Base-by-base conservation (phyloP, 2,113 vertebrate genomes). In the Lepus timidus region DNA sequence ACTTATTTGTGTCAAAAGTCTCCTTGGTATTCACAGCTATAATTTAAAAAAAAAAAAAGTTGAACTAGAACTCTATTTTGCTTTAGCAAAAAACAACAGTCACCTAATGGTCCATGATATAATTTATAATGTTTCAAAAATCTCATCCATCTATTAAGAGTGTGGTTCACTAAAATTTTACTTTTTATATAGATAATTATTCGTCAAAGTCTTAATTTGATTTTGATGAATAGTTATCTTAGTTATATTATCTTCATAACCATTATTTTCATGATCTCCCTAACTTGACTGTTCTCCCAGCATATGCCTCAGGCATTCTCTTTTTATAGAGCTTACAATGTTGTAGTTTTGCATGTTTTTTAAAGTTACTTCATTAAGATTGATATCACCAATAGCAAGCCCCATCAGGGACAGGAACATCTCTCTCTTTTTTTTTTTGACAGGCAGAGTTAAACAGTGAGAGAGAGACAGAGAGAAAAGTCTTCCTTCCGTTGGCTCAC, bases 81-180 rank as follows among this genome's bases (percentile, higher is more conserved):
- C 25, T 73, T 78, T 74, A 80, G 25, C 49, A 90, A 85, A 75
- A 65, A 36, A 67, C 65, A 33, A 79, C 17, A 65, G 44, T 79
- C 25, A 85, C 85, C 58, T 93, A 74, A 73, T 51, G 36, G 74
- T 75, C 74, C 25, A 68, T 62, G 31, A 67, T 81, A 16, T 81
- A 86, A 74, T 68, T 83, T 62, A 75, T 81, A 86, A 81, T 85
- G 27, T 86, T 85, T 79, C 85, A 44, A 93, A 90, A 61, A 31
- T 31, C 31, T 61, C 2, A 81, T 67, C 33, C 17, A 85, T 89
- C 58, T 88, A 29, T 79, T 73, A 73, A 65, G 44, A 65, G 23
- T 84, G 7, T 1, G 58, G 29, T 58, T 6, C 61, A 74, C n/a
- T 74, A 67, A 79, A 84, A 49, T 51, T 89, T 65, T 74, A 81